Conservation (phyloP, 2,113 vertebrate genomes). For the Melanocharis versteri region DNA sequence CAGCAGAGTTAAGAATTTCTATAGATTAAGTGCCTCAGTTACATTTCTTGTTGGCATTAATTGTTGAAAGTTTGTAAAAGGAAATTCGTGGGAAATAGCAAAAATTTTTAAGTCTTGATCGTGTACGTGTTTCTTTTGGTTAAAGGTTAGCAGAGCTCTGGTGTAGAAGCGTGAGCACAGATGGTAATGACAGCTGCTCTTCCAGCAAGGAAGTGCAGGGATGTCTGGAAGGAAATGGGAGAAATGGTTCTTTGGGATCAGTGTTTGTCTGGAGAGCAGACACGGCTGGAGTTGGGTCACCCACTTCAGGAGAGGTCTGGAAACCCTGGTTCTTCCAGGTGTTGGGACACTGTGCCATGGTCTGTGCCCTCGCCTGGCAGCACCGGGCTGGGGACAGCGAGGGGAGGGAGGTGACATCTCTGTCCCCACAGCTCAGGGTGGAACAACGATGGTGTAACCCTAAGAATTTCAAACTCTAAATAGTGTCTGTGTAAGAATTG, state of each 20-base stretch:
- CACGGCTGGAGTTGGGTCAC: background rate
- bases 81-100: background rate
- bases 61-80: background rate
- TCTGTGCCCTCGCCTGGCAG: background rate
- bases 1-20: background rate
- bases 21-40: background rate
- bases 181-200: background rate
- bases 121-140: background rate
- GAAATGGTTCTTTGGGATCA: background rate
- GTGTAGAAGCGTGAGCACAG: background rate
- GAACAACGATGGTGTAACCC: background rate
- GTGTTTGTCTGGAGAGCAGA: background rate
- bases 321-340: background rate
- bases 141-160: background rate
- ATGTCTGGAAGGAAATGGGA: background rate
- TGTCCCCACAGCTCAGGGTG: background rate
- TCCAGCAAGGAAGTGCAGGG: background rate
- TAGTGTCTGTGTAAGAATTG: background rate
- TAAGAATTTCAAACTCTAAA: background rate
- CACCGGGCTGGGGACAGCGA: background rate
- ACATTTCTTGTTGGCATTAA: background rate
- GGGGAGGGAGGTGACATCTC: background rate
- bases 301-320: background rate
- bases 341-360: rapidly evolving
- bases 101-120: background rate